Percentiles rank a stretch among this genome's conserved stretches.
phyloP scores from a whole-genome alignment of 2,888 invertebrate species.

The Stramonita haemastoma region DNA sequence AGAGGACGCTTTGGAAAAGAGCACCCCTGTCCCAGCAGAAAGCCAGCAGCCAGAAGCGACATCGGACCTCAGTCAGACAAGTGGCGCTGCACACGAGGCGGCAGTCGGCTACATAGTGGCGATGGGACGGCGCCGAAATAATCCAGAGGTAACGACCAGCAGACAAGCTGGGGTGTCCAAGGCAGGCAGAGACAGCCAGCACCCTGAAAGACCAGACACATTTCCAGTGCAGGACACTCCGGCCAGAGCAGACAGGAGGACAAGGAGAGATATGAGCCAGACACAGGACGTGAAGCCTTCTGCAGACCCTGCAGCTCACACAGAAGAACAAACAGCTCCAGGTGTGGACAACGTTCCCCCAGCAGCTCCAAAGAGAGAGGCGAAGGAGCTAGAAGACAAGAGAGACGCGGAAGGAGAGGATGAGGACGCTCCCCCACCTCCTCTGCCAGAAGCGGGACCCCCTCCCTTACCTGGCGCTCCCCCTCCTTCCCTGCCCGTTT shows the following conservation, averaged over 20 bases:
- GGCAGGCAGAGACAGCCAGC: neutral
- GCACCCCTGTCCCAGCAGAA: neutral
- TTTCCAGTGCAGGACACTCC: neutral
- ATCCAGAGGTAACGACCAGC: neutral
- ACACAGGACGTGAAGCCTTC: neutral
- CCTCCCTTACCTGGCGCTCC: conserved; percentile 49
- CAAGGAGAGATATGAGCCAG: neutral
- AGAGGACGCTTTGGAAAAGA: neutral
- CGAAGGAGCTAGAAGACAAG: neutral
- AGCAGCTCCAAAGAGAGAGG: neutral
- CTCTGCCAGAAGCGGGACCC: conserved; percentile 42
- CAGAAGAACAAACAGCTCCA: neutral
- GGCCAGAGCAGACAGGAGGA: neutral
- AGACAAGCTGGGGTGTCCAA: neutral
- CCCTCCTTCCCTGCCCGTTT: conserved; percentile 43
- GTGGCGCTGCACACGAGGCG: neutral
- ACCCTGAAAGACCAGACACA: neutral
- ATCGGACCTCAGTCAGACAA: neutral
- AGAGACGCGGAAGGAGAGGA: conserved; percentile 43
- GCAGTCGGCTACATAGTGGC: neutral
- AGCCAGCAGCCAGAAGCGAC: neutral
- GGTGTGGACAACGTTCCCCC: neutral
- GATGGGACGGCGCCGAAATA: neutral
- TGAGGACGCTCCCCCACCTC: conserved; percentile 33
- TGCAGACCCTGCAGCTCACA: neutral